These are phyloP conservation scores for Tenodera sinensis DNA, from an alignment of 2,888 invertebrate genomes.

Conservation along the genomic window DNA sequence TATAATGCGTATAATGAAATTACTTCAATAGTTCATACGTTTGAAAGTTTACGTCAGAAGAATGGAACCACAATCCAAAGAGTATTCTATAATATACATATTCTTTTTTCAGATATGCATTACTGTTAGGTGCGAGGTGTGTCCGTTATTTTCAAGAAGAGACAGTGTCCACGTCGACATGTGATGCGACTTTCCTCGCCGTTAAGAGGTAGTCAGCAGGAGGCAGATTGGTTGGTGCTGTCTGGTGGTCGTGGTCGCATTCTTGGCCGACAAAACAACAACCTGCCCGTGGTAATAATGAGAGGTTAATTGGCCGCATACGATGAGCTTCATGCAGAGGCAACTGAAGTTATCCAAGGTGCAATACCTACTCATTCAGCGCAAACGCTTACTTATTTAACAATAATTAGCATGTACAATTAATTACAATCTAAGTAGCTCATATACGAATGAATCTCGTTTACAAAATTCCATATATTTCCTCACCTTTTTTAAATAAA, in stretches of 20 bases:
- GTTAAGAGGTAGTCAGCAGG: background rate
- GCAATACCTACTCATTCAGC: background rate
- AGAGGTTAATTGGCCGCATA: background rate
- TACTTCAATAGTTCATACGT: too few species aligned
- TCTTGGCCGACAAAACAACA: background rate
- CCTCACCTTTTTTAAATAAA: too few species aligned
- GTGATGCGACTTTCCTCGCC: background rate
- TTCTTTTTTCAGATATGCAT: background rate
- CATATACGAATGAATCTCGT: too few species aligned
- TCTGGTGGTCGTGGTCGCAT: background rate
- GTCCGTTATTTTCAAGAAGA: background rate
- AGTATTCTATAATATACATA: too few species aligned
- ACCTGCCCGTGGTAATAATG: background rate
- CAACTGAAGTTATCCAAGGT: background rate
- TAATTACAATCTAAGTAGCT: too few species aligned
- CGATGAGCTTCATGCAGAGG: background rate
- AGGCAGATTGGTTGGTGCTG: background rate
- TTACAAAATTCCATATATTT: too few species aligned
- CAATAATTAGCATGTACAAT: too few species aligned
- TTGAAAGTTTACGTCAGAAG: too few species aligned
- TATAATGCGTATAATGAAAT: too few species aligned
- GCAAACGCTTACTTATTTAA: too few species aligned
- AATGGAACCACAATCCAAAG: too few species aligned
- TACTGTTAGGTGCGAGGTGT: background rate
- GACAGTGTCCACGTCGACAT: background rate